Evolutionary conservation across 30 jellyfish, hydroid and myxozoan genomes (phyloP), one percentile per base, ranked within the genome.

Genomic region (Sanderia malayensis): DNA sequence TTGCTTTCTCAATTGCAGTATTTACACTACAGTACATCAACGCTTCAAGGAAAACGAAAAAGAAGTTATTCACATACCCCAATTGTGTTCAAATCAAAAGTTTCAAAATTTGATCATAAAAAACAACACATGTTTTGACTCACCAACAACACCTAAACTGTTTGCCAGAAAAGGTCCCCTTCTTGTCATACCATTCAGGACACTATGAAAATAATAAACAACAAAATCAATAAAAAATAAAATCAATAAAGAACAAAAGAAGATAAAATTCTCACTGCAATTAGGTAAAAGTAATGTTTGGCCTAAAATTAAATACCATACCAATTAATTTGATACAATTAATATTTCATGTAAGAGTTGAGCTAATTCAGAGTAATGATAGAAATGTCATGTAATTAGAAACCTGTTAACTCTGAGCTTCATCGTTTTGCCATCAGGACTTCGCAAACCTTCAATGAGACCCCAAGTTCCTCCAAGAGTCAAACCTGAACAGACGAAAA

Each of bases 141-240:
- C 31, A 90, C 98, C 98, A 21, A 84, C 85, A 77, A 90, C 94
- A 2, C 94, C 98, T 17, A 90, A 74, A 61, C 95, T 90, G 76
- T 90, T 90, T 46, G 94, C 98, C 58, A 90, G 65, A 55, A 90
- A 90, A 17, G 98, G 98, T 13, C 98, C 98, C n/a, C 98, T 82
- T 47, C 98, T 84, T 20, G 98, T 90, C 82, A 94, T 83, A 31
- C 98, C 98, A 83, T 90, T 90, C 31, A 90, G 75, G 17, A 90
- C 95, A 83, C 97, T 83, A 63, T n/a, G n/a, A n/a, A n/a, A n/a
- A n/a, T n/a, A n/a, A n/a, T n/a, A n/a, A n/a, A n/a, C n/a, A n/a
- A n/a, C n/a, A n/a, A n/a, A n/a, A n/a, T n/a, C n/a, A n/a, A n/a
- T n/a, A n/a, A n/a, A n/a, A n/a, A n/a, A n/a, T n/a, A n/a, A n/a